A percentile compares a stretch with the other conserved stretches of the same genome.
Evolutionary conservation across 2,797 vertebrate genomes (phyloP).

Genomic region (Capromys pilorides): DNA sequence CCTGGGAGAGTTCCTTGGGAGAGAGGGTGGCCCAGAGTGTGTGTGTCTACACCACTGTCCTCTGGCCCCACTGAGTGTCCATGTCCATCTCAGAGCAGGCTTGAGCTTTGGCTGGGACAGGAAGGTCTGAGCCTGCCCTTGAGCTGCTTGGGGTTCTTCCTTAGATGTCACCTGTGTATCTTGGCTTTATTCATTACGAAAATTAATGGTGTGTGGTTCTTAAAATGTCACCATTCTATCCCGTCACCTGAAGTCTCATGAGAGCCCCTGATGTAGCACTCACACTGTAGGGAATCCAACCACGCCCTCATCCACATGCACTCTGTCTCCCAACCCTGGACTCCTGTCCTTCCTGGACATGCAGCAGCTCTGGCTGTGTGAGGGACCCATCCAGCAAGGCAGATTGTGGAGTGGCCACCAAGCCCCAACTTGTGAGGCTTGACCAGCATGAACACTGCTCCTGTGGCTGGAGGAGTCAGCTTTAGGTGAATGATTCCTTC

Average conservation of each 20-base stretch:
- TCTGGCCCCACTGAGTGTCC: fast-evolving
- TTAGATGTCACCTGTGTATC: neutral
- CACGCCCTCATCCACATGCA: fast-evolving
- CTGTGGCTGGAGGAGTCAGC: neutral
- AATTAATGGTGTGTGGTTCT: neutral
- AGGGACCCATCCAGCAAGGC: neutral
- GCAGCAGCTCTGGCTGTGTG: fast-evolving
- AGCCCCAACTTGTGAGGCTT: neutral
- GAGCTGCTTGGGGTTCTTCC: too few relatives aligned
- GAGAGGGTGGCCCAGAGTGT: fast-evolving
- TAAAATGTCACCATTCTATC: neutral
- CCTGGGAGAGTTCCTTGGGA: neutral
- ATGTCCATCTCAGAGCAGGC: neutral
- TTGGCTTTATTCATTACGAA: neutral
- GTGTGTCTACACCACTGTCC: fast-evolving
- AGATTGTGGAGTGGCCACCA: fast-evolving
- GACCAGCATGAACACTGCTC: neutral
- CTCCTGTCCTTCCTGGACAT: neutral
- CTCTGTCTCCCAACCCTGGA: neutral
- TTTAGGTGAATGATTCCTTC: neutral
- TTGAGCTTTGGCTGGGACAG: neutral
- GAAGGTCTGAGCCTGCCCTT: fast-evolving
- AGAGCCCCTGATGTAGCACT: fast-evolving
- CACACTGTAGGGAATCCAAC: fast-evolving
- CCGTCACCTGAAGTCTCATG: fast-evolving